These are phyloP conservation scores for Thymelicus acteon DNA, from an alignment of 2,888 invertebrate species.

Conservation along the genomic window DNA sequence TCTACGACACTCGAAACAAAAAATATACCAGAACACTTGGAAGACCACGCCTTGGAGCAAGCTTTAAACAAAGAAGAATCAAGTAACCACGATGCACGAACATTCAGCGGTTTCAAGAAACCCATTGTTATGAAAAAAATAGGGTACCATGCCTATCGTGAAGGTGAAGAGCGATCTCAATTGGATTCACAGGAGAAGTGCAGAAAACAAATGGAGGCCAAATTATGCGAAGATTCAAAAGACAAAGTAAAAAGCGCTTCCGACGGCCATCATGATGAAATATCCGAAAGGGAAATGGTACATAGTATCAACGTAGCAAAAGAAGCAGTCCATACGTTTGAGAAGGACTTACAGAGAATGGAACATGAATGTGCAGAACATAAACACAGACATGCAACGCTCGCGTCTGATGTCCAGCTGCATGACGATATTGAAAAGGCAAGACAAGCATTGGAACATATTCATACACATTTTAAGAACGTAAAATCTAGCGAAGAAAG, in stretches of 20 bases:
- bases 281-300: conserved; percentile 63
- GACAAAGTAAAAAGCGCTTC: conserved; percentile 49
- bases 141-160: conserved; percentile 65
- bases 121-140: conserved; percentile 67
- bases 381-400: conserved; percentile 49
- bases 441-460: conserved; percentile 64
- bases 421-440: conserved; percentile 69
- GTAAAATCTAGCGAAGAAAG: conserved; percentile 60
- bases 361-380: conserved; percentile 52
- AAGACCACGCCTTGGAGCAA: conserved; percentile 27
- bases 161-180: conserved; percentile 67
- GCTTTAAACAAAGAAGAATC: conserved; percentile 36
- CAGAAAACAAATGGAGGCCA: conserved; percentile 68
- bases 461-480: conserved; percentile 52
- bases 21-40: conserved; percentile 29
- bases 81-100: conserved; percentile 45
- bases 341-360: conserved; percentile 61
- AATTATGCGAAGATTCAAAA: conserved; percentile 62
- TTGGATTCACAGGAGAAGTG: conserved; percentile 63
- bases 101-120: conserved; percentile 57
- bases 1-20: conserved; percentile 51
- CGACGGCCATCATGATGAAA: conserved; percentile 46
- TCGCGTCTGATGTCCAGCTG: conserved; percentile 56
- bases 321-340: conserved; percentile 71
- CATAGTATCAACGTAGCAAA: conserved; percentile 70